These are phyloP conservation scores for Allacma fusca DNA, from an alignment of 2,888 invertebrate species.

Conservation along the genomic window DNA sequence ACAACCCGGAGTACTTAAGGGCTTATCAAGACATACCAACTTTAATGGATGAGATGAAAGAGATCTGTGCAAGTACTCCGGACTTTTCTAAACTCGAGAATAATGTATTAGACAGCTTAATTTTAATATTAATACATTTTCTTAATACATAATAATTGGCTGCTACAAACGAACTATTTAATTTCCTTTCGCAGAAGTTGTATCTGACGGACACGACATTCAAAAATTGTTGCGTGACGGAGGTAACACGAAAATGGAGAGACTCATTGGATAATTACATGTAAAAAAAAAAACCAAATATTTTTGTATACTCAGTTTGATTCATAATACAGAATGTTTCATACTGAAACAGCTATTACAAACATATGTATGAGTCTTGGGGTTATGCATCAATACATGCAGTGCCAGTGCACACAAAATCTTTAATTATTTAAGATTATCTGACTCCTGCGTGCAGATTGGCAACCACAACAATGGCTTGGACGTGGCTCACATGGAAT, in stretches of 20 bases:
- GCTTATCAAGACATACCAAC: not conserved
- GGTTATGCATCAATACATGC: too few relatives aligned
- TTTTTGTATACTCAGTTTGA: too few relatives aligned
- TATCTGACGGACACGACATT: not conserved
- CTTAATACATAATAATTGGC: not conserved
- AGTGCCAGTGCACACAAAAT: not conserved
- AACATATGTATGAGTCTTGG: too few relatives aligned
- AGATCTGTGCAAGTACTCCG: not conserved
- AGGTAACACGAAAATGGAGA: not conserved
- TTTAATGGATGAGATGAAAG: not conserved
- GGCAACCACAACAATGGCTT: not conserved
- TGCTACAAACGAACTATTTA: not conserved
- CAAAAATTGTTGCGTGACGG: not conserved
- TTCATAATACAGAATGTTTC: not conserved
- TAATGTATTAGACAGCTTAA: not conserved
- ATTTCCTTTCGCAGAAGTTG: not conserved
- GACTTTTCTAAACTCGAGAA: not conserved
- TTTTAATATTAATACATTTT: too few relatives aligned
- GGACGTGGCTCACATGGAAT: not conserved
- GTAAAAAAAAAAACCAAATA: not conserved
- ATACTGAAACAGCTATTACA: too few relatives aligned
- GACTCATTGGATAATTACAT: not conserved
- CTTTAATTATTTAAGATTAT: not conserved
- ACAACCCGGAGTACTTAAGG: not conserved
- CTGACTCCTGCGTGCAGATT: not conserved